Evolutionary conservation across 1,140 invertebrate species (phyloP).

Genomic region (Zophobas morio): DNA sequence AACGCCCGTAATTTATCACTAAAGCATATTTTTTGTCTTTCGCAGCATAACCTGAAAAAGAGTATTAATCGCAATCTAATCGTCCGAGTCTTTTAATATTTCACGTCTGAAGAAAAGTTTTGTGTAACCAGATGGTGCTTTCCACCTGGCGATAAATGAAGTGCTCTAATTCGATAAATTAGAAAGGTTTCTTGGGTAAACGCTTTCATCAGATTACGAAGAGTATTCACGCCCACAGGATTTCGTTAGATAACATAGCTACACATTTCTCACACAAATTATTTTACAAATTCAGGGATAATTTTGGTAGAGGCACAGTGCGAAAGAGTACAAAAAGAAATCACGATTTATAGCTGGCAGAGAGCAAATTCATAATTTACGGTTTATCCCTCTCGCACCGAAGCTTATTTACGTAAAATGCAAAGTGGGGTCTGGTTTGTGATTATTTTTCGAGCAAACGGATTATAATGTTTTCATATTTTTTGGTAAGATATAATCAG

Average conservation of each 20-base stretch:
- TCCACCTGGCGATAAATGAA: slow-evolving; percentile 36
- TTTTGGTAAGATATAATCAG: background rate
- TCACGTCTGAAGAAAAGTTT: slow-evolving; percentile 19
- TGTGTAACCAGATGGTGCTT: slow-evolving; percentile 21
- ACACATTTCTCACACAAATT: slow-evolving; percentile 25
- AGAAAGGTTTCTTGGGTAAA: slow-evolving; percentile 37
- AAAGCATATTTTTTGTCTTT: slow-evolving; percentile 20
- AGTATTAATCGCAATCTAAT: slow-evolving; percentile 24
- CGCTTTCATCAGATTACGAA: slow-evolving; percentile 15
- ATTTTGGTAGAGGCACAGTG: slow-evolving; percentile 8
- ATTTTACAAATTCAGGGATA: slow-evolving; percentile 31
- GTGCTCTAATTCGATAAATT: slow-evolving; percentile 43
- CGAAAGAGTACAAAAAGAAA: slow-evolving; percentile 30
- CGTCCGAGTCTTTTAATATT: slow-evolving; percentile 27
- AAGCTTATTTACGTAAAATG: slow-evolving; percentile 26
- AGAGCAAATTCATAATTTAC: slow-evolving; percentile 34
- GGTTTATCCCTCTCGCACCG: background rate
- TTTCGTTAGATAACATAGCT: slow-evolving; percentile 28
- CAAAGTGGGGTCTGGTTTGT: background rate
- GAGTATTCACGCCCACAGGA: slow-evolving; percentile 19
- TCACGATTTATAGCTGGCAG: slow-evolving; percentile 24
- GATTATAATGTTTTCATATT: background rate
- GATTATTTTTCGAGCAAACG: slow-evolving; percentile 21
- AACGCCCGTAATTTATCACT: slow-evolving; percentile 26
- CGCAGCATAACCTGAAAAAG: background rate